These are phyloP conservation scores for Plumapathes pennacea DNA, from an alignment of 92 coral and sea anemone species.

Conservation along the genomic window DNA sequence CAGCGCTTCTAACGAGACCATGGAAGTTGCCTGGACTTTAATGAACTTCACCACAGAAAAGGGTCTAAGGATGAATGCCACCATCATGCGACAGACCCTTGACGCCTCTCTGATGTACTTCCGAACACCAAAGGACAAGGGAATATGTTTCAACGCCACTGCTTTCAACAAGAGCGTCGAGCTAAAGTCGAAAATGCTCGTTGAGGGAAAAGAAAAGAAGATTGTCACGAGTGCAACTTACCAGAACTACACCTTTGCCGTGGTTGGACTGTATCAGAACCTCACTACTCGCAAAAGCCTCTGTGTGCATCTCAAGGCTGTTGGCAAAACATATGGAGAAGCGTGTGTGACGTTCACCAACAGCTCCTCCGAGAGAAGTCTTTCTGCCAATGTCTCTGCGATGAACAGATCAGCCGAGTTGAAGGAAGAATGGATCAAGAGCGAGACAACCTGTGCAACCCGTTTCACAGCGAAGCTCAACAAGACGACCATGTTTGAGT, in stretches of 20 bases:
- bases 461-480: constrained; percentile 66
- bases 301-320: constrained; percentile 59
- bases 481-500: constrained; percentile 55
- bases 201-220: constrained; percentile 46
- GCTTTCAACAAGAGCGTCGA: constrained; percentile 56
- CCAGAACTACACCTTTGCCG: constrained; percentile 67
- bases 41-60: constrained; percentile 54
- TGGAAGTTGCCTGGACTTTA: constrained; percentile 55
- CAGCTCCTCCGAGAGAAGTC: constrained; percentile 55
- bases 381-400: constrained; percentile 62
- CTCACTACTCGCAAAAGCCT: constrained; percentile 40
- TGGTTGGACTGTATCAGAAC: constrained; percentile 62
- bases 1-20: constrained; percentile 57
- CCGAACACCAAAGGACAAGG: constrained; percentile 4
- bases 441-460: constrained; percentile 14
- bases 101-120: constrained; percentile 29
- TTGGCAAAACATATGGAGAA: constrained; percentile 61
- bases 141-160: constrained; percentile 29
- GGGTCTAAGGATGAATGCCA: constrained; percentile 65
- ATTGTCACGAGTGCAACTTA: constrained; percentile 59
- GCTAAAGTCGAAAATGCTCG: constrained; percentile 53
- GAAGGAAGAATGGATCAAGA: constrained; percentile 51
- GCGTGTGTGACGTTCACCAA: constrained; percentile 62
- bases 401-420: constrained; percentile 65
- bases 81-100: constrained; percentile 27